phyloP scores from a whole-genome alignment of 2,797 vertebrate species.

The Alosa sapidissima region DNA sequence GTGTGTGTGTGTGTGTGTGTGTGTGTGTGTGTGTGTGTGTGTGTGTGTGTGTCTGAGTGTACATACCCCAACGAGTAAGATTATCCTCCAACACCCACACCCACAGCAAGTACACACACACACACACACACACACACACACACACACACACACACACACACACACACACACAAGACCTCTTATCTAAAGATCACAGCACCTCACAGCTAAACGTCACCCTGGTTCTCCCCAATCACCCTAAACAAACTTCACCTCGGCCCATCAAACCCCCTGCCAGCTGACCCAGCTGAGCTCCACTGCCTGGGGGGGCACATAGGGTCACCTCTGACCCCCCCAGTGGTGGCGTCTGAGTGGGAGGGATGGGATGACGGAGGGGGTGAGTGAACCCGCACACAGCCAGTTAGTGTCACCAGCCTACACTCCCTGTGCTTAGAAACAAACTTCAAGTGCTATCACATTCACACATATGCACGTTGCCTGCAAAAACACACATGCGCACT shows the following conservation, averaged over 20 bases:
- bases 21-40: slow-evolving; percentile 30
- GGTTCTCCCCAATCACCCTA: not conserved
- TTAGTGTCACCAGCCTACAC: too few species aligned
- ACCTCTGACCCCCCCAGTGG: slow-evolving; percentile 10
- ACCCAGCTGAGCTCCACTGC: not conserved
- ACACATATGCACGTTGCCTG: too few species aligned
- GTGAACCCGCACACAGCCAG: not conserved
- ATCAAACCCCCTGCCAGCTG: not conserved
- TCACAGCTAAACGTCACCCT: slow-evolving; percentile 20
- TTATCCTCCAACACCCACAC: not conserved
- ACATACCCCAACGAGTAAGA: not conserved
- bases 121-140: not conserved
- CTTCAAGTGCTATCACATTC: too few species aligned
- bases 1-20: slow-evolving; percentile 24
- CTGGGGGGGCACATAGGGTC: not conserved
- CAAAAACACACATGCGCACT: not conserved
- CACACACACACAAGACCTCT: not conserved
- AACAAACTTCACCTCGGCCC: not conserved
- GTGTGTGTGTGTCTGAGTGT: not conserved
- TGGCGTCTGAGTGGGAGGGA: not conserved
- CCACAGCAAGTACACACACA: not conserved
- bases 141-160: not conserved
- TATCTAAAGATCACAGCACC: slow-evolving; percentile 23
- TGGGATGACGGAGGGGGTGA: not conserved
- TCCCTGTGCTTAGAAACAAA: too few species aligned